Evolutionary conservation across 2,888 invertebrate genomes (phyloP), one percentile per base, ranked within the genome.

Genomic region (Drosophila aldrichi): DNA sequence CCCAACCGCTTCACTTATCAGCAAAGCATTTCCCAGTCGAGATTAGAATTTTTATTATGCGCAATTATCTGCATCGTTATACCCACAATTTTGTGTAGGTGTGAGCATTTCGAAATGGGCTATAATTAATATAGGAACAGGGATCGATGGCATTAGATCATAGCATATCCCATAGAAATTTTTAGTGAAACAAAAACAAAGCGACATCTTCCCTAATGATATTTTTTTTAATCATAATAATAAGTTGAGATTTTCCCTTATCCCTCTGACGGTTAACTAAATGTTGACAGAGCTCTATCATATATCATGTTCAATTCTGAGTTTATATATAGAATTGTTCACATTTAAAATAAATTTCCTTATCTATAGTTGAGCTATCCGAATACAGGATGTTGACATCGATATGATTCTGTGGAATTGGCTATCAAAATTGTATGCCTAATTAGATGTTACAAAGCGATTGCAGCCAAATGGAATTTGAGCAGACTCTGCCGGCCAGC

Each of bases 21-120:
- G n/a, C 2, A 32, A 59, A 18, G 16, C 25, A 43, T 49, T 20
- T 44, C 20, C 32, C 18, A 16, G 44, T 38, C 32, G 46, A 65
- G 65, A 65, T 65, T 46, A 40, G 18, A 16, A 22, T 32, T 25
- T 51, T 9, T 29, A 29, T n/a, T 48, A n/a, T 20, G 46, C 18
- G 16, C 44, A 36, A 36, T 12, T 36, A 36, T 14, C 36, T 36
- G 36, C 14, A 36, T 36, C 16, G 36, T 36, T 14, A 36, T 36
- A 10, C 3, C 10, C 3, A 36, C 1, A 32, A 10, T 10, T 32
- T 3, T 32, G 2, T 32, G 1, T 7, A 29, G 32, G 32, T 25
- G 25, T 10, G 32, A 10, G 32, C 32, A 10, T 1, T 2, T 32
- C 1, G 32, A 10, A 32, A 9, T 32, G 32, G 32, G 9, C 32